A percentile compares a stretch with the other conserved stretches of the same genome.
phyloP scores from a whole-genome alignment of 2,888 invertebrate species.

The Nemotelus nigrinus region DNA sequence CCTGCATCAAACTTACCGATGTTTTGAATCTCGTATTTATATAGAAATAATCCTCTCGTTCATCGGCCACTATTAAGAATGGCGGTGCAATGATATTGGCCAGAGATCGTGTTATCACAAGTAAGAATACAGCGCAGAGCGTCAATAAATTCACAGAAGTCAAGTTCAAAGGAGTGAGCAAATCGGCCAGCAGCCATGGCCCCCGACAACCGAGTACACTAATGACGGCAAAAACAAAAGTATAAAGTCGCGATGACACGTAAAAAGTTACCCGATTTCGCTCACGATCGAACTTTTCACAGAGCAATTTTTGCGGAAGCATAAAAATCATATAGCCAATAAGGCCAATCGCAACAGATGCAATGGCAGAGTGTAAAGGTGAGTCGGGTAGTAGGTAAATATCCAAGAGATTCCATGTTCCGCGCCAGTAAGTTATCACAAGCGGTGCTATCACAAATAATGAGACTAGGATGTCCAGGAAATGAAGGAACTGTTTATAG shows the following conservation, averaged over 20 bases:
- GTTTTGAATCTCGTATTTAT: slow-evolving; percentile 86
- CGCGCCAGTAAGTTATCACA: slow-evolving; percentile 87
- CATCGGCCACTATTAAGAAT: slow-evolving; percentile 79
- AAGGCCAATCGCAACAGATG: slow-evolving; percentile 77
- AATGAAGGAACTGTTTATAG: slow-evolving; percentile 70
- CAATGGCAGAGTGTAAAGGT: slow-evolving; percentile 71
- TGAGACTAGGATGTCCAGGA: slow-evolving; percentile 78
- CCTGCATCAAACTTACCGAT: slow-evolving; percentile 70
- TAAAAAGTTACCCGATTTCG: slow-evolving; percentile 76
- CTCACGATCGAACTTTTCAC: slow-evolving; percentile 73
- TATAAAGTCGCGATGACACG: slow-evolving; percentile 77
- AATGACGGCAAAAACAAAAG: slow-evolving; percentile 78
- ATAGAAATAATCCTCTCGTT: slow-evolving; percentile 81
- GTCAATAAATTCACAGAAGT: slow-evolving; percentile 72
- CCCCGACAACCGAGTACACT: slow-evolving; percentile 92
- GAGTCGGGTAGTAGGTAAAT: slow-evolving; percentile 74
- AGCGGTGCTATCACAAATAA: slow-evolving; percentile 79
- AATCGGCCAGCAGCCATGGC: slow-evolving; percentile 79
- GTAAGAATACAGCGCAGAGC: slow-evolving; percentile 72
- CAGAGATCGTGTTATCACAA: slow-evolving; percentile 76
- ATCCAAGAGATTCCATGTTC: slow-evolving; percentile 84
- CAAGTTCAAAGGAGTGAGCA: slow-evolving; percentile 69
- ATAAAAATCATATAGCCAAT: slow-evolving; percentile 76
- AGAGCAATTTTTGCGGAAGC: slow-evolving; percentile 72
- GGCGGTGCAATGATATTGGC: slow-evolving; percentile 86